These are phyloP conservation scores for Ptilorrhoa leucosticta DNA, from an alignment of 2,113 vertebrate species.

Conservation along the genomic window DNA sequence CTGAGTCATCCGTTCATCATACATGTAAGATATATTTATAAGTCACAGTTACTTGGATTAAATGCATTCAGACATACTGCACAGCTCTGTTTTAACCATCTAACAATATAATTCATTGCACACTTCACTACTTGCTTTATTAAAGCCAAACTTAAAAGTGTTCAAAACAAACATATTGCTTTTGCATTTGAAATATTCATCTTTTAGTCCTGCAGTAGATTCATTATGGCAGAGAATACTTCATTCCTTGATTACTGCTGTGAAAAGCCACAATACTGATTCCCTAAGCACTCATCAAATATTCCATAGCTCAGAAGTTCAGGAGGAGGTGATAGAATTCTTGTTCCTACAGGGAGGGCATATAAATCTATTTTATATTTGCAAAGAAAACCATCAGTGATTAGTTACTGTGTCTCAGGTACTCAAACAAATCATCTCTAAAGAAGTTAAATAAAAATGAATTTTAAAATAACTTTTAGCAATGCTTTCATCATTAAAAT, in stretches of 20 bases:
- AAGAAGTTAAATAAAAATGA: conserved; percentile 56
- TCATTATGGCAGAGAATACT: conserved; percentile 37
- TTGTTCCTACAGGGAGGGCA: conserved; percentile 50
- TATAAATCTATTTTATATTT: conserved; percentile 57
- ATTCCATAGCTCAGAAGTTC: conserved; percentile 57
- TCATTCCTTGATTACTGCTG: conserved; percentile 53
- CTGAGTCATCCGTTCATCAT: neutral
- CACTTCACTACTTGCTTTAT: conserved; percentile 56
- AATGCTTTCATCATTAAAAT: conserved; percentile 60
- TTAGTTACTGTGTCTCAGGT: conserved; percentile 51
- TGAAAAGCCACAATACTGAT: conserved; percentile 45
- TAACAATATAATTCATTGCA: conserved; percentile 52
- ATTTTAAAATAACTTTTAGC: conserved; percentile 59
- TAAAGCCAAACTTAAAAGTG: conserved; percentile 58
- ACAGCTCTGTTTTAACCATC: neutral
- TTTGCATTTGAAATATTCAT: conserved; percentile 1
- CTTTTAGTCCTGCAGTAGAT: conserved; percentile 2
- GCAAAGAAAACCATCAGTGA: conserved; percentile 55
- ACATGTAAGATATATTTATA: conserved; percentile 5
- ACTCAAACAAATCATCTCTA: conserved; percentile 52
- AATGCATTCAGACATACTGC: conserved; percentile 44
- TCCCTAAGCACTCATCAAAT: conserved; percentile 51
- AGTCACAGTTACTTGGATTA: conserved; percentile 48
- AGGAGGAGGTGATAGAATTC: conserved; percentile 57
- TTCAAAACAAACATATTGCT: conserved; percentile 52